Evolutionary conservation across 2,797 vertebrate genomes (phyloP).

Genomic region (Lithobates sylvaticus): DNA sequence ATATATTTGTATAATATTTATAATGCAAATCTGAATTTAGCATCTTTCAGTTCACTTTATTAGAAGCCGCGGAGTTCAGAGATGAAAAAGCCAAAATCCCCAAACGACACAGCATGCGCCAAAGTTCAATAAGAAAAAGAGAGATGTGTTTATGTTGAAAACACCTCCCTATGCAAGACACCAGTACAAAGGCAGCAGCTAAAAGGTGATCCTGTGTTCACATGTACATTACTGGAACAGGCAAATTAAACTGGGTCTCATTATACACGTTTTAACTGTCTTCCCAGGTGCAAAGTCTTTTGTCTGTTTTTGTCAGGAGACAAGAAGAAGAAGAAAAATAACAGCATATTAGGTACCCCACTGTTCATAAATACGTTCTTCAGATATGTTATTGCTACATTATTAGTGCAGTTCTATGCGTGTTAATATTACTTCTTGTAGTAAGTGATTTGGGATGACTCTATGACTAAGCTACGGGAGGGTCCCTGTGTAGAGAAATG

Average conservation of each 20-base stretch:
- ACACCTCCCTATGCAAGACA: conserved; percentile 63
- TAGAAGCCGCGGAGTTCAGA: conserved; percentile 74
- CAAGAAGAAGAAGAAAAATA: not conserved
- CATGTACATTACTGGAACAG: conserved; percentile 33
- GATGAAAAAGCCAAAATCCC: conserved; percentile 71
- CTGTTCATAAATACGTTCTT: too few species aligned
- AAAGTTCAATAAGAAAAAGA: conserved; percentile 75
- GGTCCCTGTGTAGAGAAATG: too few species aligned
- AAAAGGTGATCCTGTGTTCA: conserved; percentile 56
- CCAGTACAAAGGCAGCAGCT: conserved; percentile 58
- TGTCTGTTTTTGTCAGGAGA: not conserved
- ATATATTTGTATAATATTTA: conserved; percentile 80
- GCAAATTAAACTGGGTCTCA: conserved; percentile 54
- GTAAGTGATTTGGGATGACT: too few species aligned
- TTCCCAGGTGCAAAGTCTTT: conserved; percentile 15
- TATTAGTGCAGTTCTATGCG: too few species aligned
- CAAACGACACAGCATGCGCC: conserved; percentile 71
- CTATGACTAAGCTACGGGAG: too few species aligned
- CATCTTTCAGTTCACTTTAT: conserved; percentile 71
- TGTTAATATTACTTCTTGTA: too few species aligned
- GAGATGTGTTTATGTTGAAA: conserved; percentile 68
- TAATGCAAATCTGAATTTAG: conserved; percentile 81
- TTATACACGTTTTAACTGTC: conserved; percentile 48
- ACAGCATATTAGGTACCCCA: too few species aligned
- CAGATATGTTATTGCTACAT: too few species aligned